Base-by-base conservation (phyloP, 2,888 invertebrate species). In the Drosophila greeni region DNA sequence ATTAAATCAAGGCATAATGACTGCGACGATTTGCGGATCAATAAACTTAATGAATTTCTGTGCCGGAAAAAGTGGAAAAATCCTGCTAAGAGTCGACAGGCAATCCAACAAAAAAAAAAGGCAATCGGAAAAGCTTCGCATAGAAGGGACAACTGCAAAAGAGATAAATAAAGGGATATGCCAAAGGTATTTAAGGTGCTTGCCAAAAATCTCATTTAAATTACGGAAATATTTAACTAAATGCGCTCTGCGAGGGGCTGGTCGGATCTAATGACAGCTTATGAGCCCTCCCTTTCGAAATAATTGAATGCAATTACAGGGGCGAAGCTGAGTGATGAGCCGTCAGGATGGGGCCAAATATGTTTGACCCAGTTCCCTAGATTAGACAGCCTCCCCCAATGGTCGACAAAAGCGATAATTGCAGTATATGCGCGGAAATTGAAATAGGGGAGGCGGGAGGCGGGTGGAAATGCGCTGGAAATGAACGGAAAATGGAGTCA, bases 301-400 rank as follows among this genome's bases (percentile, higher is more conserved):
- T 82, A 79, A 79, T 84, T 78, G 82, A 75, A 73, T 75, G 76
- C 69, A 84, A 84, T 82, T 82, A 82, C 66, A 42, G 61, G 62
- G 67, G 53, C 51, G 56, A 66, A 37, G 34, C n/a, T 14, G 18
- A 42, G 65, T 54, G 49, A 68, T 58, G 58, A 54, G 65, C 42
- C 59, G 47, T 53, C 75, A 74, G 75, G 78, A 72, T 75, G 66
- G 66, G 34, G 66, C 67, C 36, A 64, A 61, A 72, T 72, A 67
- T 62, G 64, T 78, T 71, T 84, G 84, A 84, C 84, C 79, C 77
- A 82, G 66, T 82, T 79, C 69, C 70, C 47, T 57, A 24, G 54
- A 70, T 51, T 52, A 67, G 65, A 55, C 47, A 39, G 47, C 47
- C 26, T 34, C 31, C 47, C 26, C 29, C 31, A 56, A 39, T 6